These are phyloP conservation scores for Euphydryas editha DNA, from an alignment of 2,888 invertebrate species.

Conservation along the genomic window DNA sequence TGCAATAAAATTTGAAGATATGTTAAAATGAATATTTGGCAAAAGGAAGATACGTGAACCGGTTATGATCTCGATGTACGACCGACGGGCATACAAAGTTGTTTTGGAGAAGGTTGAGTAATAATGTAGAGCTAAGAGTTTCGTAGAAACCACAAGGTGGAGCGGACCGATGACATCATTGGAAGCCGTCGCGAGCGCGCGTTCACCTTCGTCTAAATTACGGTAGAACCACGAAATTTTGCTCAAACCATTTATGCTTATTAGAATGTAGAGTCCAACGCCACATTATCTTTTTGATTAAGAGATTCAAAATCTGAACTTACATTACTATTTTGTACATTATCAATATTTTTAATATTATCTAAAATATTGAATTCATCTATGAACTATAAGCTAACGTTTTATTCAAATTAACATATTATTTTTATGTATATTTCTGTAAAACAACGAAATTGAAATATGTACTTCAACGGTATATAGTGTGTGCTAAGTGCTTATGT, in stretches of 20 bases:
- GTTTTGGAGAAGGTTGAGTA: slow-evolving; percentile 61
- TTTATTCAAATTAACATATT: background rate
- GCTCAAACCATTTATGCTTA: slow-evolving; percentile 21
- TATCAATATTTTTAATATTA: background rate
- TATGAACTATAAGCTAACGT: background rate
- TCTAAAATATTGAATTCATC: background rate
- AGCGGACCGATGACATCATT: slow-evolving; percentile 72
- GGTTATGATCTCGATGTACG: slow-evolving; percentile 63
- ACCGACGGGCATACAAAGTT: slow-evolving; percentile 63
- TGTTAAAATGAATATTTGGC: slow-evolving; percentile 40
- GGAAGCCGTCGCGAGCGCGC: slow-evolving; percentile 56
- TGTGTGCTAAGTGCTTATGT: too few relatives aligned
- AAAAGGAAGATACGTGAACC: slow-evolving; percentile 64
- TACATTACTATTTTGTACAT: background rate
- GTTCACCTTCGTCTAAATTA: slow-evolving; percentile 62
- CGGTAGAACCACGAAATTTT: slow-evolving; percentile 25
- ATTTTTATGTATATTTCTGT: background rate
- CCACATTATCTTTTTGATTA: slow-evolving; percentile 7
- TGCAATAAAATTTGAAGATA: slow-evolving; percentile 38
- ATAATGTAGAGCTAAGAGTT: slow-evolving; percentile 70
- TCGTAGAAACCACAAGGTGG: slow-evolving; percentile 72
- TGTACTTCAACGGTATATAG: background rate
- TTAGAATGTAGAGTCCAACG: slow-evolving; percentile 22
- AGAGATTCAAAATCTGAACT: background rate
- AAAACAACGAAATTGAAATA: background rate